Conservation (phyloP, 2,797 vertebrate species). For the Chiroxiphia lanceolata region DNA sequence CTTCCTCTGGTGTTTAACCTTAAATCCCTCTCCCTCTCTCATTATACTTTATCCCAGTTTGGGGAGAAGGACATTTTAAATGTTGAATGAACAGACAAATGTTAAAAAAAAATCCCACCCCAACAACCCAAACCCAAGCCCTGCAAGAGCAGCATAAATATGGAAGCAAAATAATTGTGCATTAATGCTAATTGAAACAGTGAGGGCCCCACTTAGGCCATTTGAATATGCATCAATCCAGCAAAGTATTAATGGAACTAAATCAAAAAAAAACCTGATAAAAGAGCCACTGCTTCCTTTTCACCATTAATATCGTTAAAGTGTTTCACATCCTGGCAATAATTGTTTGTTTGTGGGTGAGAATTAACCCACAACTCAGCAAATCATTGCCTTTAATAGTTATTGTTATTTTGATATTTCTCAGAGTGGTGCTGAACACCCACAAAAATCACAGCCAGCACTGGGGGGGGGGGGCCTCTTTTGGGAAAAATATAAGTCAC, state of each 20-base stretch:
- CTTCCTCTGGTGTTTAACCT: neutral
- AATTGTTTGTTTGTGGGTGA: neutral
- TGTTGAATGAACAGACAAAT: conserved; percentile 29
- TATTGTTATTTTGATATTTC: neutral
- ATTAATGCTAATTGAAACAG: conserved; percentile 65
- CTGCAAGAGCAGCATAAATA: conserved; percentile 29
- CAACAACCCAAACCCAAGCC: neutral
- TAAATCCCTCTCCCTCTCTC: neutral
- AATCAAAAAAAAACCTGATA: neutral
- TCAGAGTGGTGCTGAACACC: neutral
- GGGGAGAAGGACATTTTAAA: conserved; percentile 9
- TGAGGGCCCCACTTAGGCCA: neutral
- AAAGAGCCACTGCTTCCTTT: neutral
- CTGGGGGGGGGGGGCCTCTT: too few species aligned
- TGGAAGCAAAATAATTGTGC: conserved; percentile 6
- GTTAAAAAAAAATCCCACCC: neutral
- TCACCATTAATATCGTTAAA: neutral
- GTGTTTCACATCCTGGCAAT: neutral
- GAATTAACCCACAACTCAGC: neutral
- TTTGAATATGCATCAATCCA: conserved; percentile 51
- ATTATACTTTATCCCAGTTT: neutral
- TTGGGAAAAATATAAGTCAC: accelerated
- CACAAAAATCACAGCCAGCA: neutral
- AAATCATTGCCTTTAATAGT: neutral
- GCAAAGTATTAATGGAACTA: conserved; percentile 28